Base-by-base conservation (phyloP, 2,797 vertebrate genomes). In the Paratrypauchen microcephalus region DNA sequence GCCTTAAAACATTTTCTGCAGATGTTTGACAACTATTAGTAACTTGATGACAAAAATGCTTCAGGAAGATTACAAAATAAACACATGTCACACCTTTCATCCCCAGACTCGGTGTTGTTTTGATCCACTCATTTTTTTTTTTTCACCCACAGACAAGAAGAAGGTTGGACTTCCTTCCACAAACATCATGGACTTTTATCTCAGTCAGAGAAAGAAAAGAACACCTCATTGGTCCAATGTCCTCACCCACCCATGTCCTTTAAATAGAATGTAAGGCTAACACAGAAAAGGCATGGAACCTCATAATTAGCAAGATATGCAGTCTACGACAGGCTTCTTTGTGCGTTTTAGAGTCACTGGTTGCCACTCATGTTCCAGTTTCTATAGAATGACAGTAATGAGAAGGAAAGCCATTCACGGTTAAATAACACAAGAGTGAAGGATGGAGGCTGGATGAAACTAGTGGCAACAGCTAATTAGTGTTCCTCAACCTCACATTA, bases 391-490 rank as follows among this genome's bases (percentile, higher is more conserved):
- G 59, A 72, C 67, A 73, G 45, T 70, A 73, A 80, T 78, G 39
- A 66, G 54, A 36, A 30, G 55, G 69, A 64, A 68, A 19, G 67
- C 30, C 59, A 21, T 59, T 75, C 15, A 47, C 52, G 36, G 75
- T 73, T 65, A 70, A 73, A 45, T 47, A 61, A 71, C 19, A 9
- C 55, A 61, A 56, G 56, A 77, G 45, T 74, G 65, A 81, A 54
- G 9, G 63, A 76, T 67, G 61, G 56, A 67, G 65, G 78, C 50
- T 78, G 62, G 54, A 74, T 69, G 63, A 72, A 77, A 79, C 23
- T 26, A 28, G 0, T 75, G 73, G 36, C 75, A 84, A 59, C 69
- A 57, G 41, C 28, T 80, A 73, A 84, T 87, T 82, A 78, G 76
- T 11, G 65, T 41, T 74, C 52, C 65, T 75, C 70, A 85, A 74